Evolutionary conservation across 2,113 vertebrate genomes (phyloP).

Genomic region (Coreoperca whiteheadi): DNA sequence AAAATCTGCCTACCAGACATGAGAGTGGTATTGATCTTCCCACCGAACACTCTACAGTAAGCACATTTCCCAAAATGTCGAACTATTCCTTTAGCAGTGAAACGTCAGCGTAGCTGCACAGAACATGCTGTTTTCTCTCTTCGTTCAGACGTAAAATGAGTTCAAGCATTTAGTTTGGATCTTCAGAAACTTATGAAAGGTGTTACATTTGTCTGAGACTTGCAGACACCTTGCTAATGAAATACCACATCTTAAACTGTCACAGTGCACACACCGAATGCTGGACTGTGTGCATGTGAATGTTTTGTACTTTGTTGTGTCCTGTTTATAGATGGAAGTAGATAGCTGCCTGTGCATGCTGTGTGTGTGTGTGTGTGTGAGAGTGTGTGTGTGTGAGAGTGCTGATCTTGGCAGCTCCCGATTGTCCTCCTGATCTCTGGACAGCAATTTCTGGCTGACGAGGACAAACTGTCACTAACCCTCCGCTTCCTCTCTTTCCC

Average conservation of each 20-base stretch:
- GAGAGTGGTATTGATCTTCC: not conserved
- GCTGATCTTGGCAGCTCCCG: slow-evolving; percentile 60
- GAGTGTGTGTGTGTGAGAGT: slow-evolving; percentile 31
- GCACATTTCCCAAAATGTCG: not conserved
- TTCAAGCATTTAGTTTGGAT: not conserved
- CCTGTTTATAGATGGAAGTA: not conserved
- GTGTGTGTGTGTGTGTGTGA: slow-evolving; percentile 48
- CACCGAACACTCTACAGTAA: not conserved
- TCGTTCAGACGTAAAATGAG: not conserved
- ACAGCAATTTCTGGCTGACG: slow-evolving; percentile 70
- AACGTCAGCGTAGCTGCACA: not conserved
- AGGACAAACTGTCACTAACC: slow-evolving; percentile 81
- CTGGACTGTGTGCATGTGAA: slow-evolving; percentile 7
- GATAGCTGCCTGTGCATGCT: slow-evolving; percentile 40
- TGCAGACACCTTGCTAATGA: slow-evolving; percentile 16
- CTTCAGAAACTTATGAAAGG: not conserved
- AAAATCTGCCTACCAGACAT: not conserved
- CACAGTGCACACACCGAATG: not conserved
- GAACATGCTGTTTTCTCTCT: not conserved
- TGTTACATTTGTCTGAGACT: not conserved
- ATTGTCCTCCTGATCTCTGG: slow-evolving; percentile 71
- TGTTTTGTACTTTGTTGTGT: not conserved
- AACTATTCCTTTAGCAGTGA: not conserved
- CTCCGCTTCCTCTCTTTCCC: slow-evolving; percentile 59
- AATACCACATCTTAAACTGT: not conserved